Percentiles rank a stretch among this genome's conserved stretches.
Conservation (phyloP, 1,140 invertebrate genomes). For the Zaprionus tsacasi region DNA sequence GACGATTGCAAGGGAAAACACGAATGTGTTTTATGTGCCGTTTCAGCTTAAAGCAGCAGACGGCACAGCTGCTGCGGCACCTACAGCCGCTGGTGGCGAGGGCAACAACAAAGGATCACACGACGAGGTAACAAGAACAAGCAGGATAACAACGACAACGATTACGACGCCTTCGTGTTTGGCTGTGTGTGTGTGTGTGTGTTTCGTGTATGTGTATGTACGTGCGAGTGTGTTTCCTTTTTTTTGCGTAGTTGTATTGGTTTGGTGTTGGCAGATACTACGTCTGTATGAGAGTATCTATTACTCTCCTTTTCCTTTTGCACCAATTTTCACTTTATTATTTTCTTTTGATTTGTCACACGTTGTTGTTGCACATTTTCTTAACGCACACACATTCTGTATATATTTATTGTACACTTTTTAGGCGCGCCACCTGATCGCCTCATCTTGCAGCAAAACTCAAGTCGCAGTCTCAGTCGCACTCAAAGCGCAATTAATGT, state of each 20-base stretch:
- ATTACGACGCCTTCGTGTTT: slow-evolving; percentile 55
- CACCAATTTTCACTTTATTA: slow-evolving; percentile 38
- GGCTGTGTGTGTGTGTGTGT: slow-evolving; percentile 26
- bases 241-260: slow-evolving; percentile 30
- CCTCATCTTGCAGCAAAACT: slow-evolving; percentile 55
- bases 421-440: slow-evolving; percentile 54
- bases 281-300: slow-evolving; percentile 34
- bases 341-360: slow-evolving; percentile 30
- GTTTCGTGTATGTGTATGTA: slow-evolving; percentile 20
- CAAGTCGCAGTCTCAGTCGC: slow-evolving; percentile 32
- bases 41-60: slow-evolving; percentile 37
- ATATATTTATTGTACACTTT: slow-evolving; percentile 35
- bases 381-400: slow-evolving; percentile 26
- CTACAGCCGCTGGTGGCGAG: slow-evolving; percentile 21
- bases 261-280: slow-evolving; percentile 34
- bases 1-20: slow-evolving; percentile 49
- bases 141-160: slow-evolving; percentile 56
- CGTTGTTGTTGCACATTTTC: slow-evolving; percentile 31
- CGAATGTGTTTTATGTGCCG: slow-evolving; percentile 40
- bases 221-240: slow-evolving; percentile 28
- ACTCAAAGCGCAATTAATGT: slow-evolving; percentile 67
- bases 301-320: slow-evolving; percentile 27
- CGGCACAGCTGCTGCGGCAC: slow-evolving; percentile 51
- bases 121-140: slow-evolving; percentile 47
- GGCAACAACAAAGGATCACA: slow-evolving; percentile 57